Evolutionary conservation across 1,140 invertebrate species (phyloP).

Genomic region (Carposina sasakii): DNA sequence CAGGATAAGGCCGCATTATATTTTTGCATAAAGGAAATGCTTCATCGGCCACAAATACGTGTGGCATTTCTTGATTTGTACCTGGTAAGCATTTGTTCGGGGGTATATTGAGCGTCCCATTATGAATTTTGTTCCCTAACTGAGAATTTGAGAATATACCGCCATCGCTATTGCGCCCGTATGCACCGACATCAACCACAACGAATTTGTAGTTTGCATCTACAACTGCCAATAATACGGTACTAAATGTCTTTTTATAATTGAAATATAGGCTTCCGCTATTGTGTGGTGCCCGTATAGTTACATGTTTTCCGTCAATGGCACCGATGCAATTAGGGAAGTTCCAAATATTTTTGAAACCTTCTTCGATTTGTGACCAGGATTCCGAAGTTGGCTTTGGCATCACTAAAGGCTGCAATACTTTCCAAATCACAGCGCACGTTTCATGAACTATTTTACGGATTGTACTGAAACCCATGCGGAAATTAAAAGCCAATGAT

Average conservation of each 20-base stretch:
- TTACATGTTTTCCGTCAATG: neutral
- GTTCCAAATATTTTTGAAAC: neutral
- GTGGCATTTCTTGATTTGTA: conserved; percentile 20
- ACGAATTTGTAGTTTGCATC: conserved; percentile 23
- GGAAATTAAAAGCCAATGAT: neutral
- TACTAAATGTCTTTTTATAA: conserved; percentile 5
- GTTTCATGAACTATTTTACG: conserved; percentile 7
- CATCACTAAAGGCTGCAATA: conserved; percentile 1
- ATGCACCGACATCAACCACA: conserved; percentile 45
- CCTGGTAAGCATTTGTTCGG: conserved; percentile 18
- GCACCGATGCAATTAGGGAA: neutral
- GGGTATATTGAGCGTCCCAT: conserved; percentile 32
- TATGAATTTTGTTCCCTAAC: conserved; percentile 29
- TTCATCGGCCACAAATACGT: conserved; percentile 52
- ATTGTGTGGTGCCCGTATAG: neutral
- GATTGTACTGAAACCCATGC: conserved; percentile 7
- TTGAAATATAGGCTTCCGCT: conserved; percentile 7
- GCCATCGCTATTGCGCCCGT: conserved; percentile 42
- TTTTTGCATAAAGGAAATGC: conserved; percentile 43
- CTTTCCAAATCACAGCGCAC: conserved; percentile 1
- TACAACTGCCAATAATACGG: conserved; percentile 1
- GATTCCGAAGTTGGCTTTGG: conserved; percentile 1
- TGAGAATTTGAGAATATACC: conserved; percentile 35
- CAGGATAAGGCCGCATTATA: conserved; percentile 45
- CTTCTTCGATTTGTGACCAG: neutral